Evolutionary conservation across 2,888 invertebrate species (phyloP).

Genomic region (Eucera pruinosa): DNA sequence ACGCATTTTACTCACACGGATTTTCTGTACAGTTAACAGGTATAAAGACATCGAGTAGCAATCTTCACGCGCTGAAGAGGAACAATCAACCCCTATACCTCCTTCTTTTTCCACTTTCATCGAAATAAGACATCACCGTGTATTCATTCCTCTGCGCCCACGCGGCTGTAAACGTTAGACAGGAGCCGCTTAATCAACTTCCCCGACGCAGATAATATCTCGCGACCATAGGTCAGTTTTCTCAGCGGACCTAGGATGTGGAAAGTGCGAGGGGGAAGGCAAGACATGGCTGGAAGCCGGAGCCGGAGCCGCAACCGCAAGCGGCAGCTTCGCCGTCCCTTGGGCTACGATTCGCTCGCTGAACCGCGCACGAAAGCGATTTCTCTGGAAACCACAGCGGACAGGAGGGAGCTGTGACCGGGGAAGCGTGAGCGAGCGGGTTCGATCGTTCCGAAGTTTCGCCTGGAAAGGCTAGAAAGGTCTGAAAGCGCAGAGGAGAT

Average conservation of each 20-base stretch:
- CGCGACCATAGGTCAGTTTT: conserved; percentile 17
- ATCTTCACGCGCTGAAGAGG: too few species aligned
- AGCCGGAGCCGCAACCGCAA: conserved; percentile 22
- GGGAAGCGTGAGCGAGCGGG: conserved; percentile 15
- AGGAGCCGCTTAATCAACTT: conserved; percentile 23
- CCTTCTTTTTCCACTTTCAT: neutral
- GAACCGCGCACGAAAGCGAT: conserved; percentile 38
- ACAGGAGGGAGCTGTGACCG: conserved; percentile 32
- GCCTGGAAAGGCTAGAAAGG: conserved; percentile 40
- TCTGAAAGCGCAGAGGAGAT: conserved; percentile 44
- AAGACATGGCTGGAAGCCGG: conserved; percentile 23
- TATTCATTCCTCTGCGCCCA: conserved; percentile 7
- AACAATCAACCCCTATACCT: too few species aligned
- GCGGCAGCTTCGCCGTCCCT: neutral
- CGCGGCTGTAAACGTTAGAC: conserved; percentile 7
- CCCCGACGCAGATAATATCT: conserved; percentile 13
- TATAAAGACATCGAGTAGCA: too few species aligned
- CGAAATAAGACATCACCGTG: conserved; percentile 10
- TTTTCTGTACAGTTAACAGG: too few species aligned
- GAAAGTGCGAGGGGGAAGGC: conserved; percentile 4
- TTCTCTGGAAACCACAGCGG: conserved; percentile 45
- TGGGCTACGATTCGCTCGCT: conserved; percentile 24
- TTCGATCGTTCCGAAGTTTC: conserved; percentile 33
- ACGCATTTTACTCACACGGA: too few species aligned
- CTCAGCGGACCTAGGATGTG: conserved; percentile 1